Evolutionary conservation across 2,888 invertebrate species (phyloP), one percentile per base, ranked within the genome.

Genomic region (Rapana venosa): DNA sequence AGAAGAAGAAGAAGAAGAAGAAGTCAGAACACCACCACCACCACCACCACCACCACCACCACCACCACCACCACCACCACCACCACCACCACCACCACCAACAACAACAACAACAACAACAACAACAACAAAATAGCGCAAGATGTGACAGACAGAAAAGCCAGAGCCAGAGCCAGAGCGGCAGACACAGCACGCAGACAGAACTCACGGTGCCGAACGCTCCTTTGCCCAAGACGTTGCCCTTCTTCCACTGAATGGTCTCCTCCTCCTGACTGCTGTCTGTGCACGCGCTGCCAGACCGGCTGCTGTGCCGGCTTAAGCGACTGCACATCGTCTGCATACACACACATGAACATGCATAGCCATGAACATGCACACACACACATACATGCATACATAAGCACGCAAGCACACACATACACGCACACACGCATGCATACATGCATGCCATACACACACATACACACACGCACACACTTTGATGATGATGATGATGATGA

Each of bases 171-270:
- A 32, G 20, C 2, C 81, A 81, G 17, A 36, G 20, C 2, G n/a
- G n/a, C 5, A 36, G 8, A 36, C 36, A 36, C 17, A n/a, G n/a
- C n/a, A n/a, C n/a, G n/a, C 20, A 85, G 20, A 95, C 4, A 8
- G 36, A 26, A 90, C 95, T 93, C 91, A 95, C 96, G 5, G 94
- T 95, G 90, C 96, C 96, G 93, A 95, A 96, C 26, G 96, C 96
- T 86, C 96, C 96, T 90, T 95, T 95, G 35, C 96, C 96, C 4
- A 96, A 93, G 32, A 96, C 93, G 90, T 96, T 95, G 87, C 96
- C 96, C 91, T 95, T 95, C 92, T 95, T 96, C 96, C 96, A 96
- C 90, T 95, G 94, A 77, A 96, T 95, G 2, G 94, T 94, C 87
- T 95, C 95, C 30, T 95, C 95, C 22, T 92, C 92, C 20, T 90